Base-by-base conservation (phyloP, 2,888 invertebrate species). In the Coremacera marginata region DNA sequence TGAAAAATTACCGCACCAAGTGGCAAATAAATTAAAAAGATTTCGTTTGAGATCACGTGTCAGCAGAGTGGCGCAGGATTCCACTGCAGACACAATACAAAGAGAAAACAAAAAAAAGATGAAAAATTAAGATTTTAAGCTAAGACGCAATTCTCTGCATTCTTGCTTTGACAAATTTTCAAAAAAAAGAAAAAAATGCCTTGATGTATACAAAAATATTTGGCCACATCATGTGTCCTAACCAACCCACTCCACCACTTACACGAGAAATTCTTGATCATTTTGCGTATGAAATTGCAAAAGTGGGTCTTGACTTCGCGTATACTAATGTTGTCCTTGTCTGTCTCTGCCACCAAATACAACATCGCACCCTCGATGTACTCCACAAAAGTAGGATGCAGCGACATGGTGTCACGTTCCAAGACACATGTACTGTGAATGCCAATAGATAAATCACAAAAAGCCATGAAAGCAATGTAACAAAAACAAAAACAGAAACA, bases 321-420 rank as follows among this genome's bases (percentile, higher is more conserved):
- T 25, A 97, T 94, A 37, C 95, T 94, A 0, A 94, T 93, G 2
- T 95, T 94, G 86, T 98, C 98, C 86, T 98, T 97, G 85, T 99
- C 99, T 5, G 95, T 94, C 88, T 99, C 99, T 80, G 94, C 94
- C 88, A 98, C 98, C 71, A 99, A 91, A 88, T 96, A 97, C 73
- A 94, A 92, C 44, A 98, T 92, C 19, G 96, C 97, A 0, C 98
- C 98, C 83, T 99, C 98, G 84, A 99, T 94, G 87, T 98, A 98
- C 86, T 99, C 99, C 4, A 97, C 94, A 85, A 99, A 94, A 1
- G 95, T 93, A 0, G 95, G 93, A 89, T 96, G 96, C 70, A 98
- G 90, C 0, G 94, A 93, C 82, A 96, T 96, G 0, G 95, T 94
- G 83, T 95, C 94, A 77, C 94, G 91, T 85, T 98, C 98, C 82